These are phyloP conservation scores for Anser cygnoides DNA, from an alignment of 2,113 vertebrate species.

Conservation along the genomic window DNA sequence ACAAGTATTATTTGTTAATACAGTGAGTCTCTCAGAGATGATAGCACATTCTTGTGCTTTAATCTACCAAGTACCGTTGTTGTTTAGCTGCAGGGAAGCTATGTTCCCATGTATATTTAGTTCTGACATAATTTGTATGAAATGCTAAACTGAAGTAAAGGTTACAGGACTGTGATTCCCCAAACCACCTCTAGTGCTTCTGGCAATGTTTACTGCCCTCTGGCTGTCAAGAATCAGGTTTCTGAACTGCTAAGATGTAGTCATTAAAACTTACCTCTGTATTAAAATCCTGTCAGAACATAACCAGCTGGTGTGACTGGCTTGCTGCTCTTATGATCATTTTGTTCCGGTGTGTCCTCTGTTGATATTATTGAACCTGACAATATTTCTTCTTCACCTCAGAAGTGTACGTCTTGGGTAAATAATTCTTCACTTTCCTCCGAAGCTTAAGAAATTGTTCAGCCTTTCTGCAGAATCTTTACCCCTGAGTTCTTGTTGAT, in stretches of 20 bases:
- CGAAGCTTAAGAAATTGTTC: not conserved
- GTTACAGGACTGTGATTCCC: not conserved
- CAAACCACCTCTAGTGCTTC: not conserved
- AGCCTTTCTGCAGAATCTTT: not conserved
- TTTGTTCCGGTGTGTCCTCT: not conserved
- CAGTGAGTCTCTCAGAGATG: not conserved
- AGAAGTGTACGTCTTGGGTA: not conserved
- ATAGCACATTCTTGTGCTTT: not conserved
- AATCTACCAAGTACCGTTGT: not conserved
- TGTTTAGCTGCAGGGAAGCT: not conserved
- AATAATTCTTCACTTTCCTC: not conserved
- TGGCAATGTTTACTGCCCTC: conserved; percentile 20
- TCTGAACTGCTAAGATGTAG: not conserved
- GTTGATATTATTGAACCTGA: not conserved
- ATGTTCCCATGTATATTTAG: not conserved
- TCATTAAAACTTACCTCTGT: not conserved
- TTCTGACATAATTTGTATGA: not conserved
- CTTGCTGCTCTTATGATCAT: not conserved
- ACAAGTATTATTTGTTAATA: not conserved
- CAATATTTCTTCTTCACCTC: not conserved
- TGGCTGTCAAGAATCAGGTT: not conserved
- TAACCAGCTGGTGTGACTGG: not conserved
- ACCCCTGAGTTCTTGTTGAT: not conserved
- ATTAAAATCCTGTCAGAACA: not conserved
- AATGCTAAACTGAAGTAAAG: not conserved